A percentile compares a stretch with the other conserved stretches of the same genome.
Conservation (phyloP, 1,140 invertebrate genomes). For the Fopius arisanus region DNA sequence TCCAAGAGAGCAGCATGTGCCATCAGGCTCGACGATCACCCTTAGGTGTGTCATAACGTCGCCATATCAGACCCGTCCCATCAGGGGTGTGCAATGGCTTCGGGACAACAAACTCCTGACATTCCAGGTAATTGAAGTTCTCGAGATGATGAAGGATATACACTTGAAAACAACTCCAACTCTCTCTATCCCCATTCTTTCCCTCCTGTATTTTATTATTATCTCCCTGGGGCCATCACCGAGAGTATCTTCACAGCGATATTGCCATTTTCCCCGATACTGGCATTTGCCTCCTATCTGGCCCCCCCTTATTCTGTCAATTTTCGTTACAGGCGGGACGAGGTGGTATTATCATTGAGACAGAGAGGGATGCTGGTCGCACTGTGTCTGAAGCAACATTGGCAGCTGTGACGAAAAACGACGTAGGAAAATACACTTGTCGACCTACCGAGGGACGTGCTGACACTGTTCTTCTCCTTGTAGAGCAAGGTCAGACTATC, state of each 20-base stretch:
- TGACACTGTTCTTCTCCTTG: constrained; percentile 63
- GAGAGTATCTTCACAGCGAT: background rate
- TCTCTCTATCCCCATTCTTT: background rate
- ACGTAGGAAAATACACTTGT: constrained; percentile 69
- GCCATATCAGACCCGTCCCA: constrained; percentile 58
- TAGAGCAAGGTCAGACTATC: constrained; percentile 59
- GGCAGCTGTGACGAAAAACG: constrained; percentile 56
- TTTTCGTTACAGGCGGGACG: constrained; percentile 51
- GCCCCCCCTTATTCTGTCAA: constrained; percentile 1
- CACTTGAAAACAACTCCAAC: background rate
- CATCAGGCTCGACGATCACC: constrained; percentile 61
- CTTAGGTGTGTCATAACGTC: constrained; percentile 63
- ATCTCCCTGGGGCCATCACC: background rate
- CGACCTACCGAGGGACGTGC: constrained; percentile 63
- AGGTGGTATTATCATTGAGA: constrained; percentile 64
- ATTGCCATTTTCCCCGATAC: constrained; percentile 24
- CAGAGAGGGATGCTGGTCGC: constrained; percentile 59
- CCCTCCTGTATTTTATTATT: constrained; percentile 4
- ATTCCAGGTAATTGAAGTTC: constrained; percentile 57
- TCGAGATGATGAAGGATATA: constrained; percentile 1
- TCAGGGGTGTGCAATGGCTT: constrained; percentile 62
- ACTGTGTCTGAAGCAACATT: constrained; percentile 63
- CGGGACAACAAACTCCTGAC: constrained; percentile 63
- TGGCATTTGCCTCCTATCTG: background rate
- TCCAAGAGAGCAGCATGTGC: constrained; percentile 59